Base-by-base conservation (phyloP, 2,797 vertebrate species). In the Mallotus villosus region DNA sequence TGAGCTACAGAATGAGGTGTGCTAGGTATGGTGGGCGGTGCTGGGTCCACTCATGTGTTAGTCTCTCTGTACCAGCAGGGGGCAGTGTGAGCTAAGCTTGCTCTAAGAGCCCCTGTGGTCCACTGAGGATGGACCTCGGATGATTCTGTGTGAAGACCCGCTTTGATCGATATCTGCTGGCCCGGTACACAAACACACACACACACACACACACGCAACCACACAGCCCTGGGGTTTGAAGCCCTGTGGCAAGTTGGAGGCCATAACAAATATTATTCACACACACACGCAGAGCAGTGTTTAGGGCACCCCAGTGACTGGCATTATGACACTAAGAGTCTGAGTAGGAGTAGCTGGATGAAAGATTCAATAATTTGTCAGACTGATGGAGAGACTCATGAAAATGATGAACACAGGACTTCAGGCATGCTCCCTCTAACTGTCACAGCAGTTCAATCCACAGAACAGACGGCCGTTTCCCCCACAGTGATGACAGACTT, bases 371-470 rank as follows among this genome's bases (percentile, higher is more conserved):
- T 89, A 87, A 79, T 60, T 72, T 74, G 72, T 32, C 29, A 62
- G 32, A 68, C 78, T 88, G 87, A 89, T 87, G 82, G 79, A 90
- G 81, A 81, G 77, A 34, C 79, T 70, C 74, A 77, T 90, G 82
- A 89, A 88, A 91, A 78, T 87, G 85, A 90, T 76, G 76, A 81
- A 90, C 75, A 84, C 75, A 77, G 80, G 87, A 88, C 83, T 85
- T 77, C 46, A 77, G 75, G 53, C 1, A 27, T 19, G 59, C 73
- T 80, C 59, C 27, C 71, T 80, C 67, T 68, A 70, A 24, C 67
- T 61, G 60, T 70, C 83, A 53, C 22, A 49, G 17, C 5, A 25
- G 24, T 5, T 68, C 27, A 62, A 49, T 75, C 55, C 60, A 41
- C 3, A n/a, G 62, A 32, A 0, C 61, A 78, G 71, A 81, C 37